These are phyloP conservation scores for Bhutanitis thaidina DNA, from an alignment of 2,888 invertebrate genomes.

Conservation along the genomic window DNA sequence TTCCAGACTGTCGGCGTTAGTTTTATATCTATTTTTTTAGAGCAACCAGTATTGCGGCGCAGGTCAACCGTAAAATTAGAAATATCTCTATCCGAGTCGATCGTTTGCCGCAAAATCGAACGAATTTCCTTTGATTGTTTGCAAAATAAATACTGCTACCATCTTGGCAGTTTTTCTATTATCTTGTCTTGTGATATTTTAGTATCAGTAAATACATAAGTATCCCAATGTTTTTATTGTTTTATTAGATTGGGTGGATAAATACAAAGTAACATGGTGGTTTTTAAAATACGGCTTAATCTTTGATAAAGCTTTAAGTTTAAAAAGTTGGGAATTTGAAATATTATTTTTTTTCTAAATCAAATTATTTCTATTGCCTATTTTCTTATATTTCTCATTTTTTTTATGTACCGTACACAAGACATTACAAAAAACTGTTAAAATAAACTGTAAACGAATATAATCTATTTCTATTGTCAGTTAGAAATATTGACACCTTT, in stretches of 20 bases:
- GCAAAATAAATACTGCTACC: slow-evolving; percentile 22
- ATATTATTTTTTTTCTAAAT: too few species aligned
- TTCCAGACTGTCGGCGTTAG: slow-evolving; percentile 54
- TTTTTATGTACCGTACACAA: too few species aligned
- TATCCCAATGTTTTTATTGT: background rate
- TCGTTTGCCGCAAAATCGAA: slow-evolving; percentile 40
- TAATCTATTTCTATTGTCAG: too few species aligned
- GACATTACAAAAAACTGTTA: too few species aligned
- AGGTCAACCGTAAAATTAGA: slow-evolving; percentile 70
- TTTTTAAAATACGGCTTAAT: too few species aligned
- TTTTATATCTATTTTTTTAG: slow-evolving; percentile 56
- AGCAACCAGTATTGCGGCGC: slow-evolving; percentile 47
- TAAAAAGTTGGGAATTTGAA: too few species aligned
- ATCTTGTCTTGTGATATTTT: slow-evolving; percentile 6
- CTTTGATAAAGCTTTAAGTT: too few species aligned
- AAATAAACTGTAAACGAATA: too few species aligned
- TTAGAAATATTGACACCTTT: too few species aligned
- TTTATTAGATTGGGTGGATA: background rate
- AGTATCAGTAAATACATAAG: background rate
- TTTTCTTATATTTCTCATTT: too few species aligned
- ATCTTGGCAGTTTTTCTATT: slow-evolving; percentile 22
- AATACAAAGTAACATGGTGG: too few species aligned
- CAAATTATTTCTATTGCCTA: too few species aligned
- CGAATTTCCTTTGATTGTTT: slow-evolving; percentile 25
- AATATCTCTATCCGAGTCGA: slow-evolving; percentile 60